These are phyloP conservation scores for Platygyra sinensis DNA, from an alignment of 64 coral and sea anemone genomes.

Conservation along the genomic window DNA sequence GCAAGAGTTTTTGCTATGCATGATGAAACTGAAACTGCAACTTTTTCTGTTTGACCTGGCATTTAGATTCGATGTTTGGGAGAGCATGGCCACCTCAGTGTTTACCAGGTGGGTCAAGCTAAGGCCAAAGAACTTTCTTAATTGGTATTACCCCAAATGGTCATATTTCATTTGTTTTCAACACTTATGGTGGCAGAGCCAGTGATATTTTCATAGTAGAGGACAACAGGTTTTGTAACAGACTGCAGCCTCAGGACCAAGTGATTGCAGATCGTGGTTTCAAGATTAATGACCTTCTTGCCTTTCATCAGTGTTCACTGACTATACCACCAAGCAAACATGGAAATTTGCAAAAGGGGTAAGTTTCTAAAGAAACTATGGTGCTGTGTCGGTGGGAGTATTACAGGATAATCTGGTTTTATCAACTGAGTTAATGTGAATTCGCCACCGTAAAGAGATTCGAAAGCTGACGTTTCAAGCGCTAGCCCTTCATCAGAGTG, in stretches of 20 bases:
- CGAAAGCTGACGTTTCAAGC: too few species aligned
- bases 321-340: slow-evolving; percentile 58
- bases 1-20: slow-evolving; percentile 37
- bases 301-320: slow-evolving; percentile 66
- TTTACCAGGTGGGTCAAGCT: slow-evolving; percentile 52
- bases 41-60: slow-evolving; percentile 49
- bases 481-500: too few species aligned
- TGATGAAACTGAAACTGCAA: slow-evolving; percentile 60
- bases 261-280: slow-evolving; percentile 75
- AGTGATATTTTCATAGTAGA: slow-evolving; percentile 46
- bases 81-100: slow-evolving; percentile 27
- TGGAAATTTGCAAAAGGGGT: too few species aligned
- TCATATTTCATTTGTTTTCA: slow-evolving; percentile 56
- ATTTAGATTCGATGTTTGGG: slow-evolving; percentile 26
- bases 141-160: slow-evolving; percentile 72
- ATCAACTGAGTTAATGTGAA: too few species aligned
- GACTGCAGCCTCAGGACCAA: slow-evolving; percentile 49
- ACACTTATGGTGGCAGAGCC: slow-evolving; percentile 47
- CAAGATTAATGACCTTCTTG: slow-evolving; percentile 53
- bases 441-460: too few species aligned
- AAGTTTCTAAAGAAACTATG: too few species aligned
- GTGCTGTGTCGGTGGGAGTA: too few species aligned
- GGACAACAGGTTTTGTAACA: slow-evolving; percentile 44
- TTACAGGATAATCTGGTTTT: too few species aligned
- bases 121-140: slow-evolving; percentile 46